A percentile compares a stretch with the other conserved stretches of the same genome.
Conservation (phyloP, 2,797 vertebrate species). For the Phoebastria nigripes region DNA sequence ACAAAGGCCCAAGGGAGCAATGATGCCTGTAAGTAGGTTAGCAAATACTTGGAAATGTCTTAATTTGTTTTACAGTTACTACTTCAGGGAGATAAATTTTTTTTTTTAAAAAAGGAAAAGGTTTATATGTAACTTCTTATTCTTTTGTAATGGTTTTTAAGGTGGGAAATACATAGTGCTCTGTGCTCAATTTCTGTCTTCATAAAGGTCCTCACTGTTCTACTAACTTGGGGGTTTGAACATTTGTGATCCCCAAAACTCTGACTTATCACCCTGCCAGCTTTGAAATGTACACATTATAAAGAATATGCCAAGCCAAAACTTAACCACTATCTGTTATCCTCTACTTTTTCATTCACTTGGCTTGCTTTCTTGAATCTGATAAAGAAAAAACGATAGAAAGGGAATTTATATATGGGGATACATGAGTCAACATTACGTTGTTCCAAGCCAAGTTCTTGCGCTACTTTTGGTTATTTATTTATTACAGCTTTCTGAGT, state of each 20-base stretch:
- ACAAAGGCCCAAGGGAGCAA: conserved; percentile 78
- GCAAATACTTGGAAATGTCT: conserved; percentile 80
- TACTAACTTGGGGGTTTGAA: not conserved
- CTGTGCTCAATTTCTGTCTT: not conserved
- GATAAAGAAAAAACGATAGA: not conserved
- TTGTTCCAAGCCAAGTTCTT: not conserved
- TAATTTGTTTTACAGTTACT: conserved; percentile 72
- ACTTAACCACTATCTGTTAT: not conserved
- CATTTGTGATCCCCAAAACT: not conserved
- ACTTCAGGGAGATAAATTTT: conserved; percentile 33
- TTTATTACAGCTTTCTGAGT: not conserved
- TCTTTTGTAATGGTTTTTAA: not conserved
- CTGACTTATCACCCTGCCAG: not conserved
- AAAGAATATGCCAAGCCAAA: not conserved
- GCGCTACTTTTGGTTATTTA: not conserved
- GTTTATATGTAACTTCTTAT: not conserved
- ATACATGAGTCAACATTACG: not conserved
- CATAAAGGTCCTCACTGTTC: not conserved
- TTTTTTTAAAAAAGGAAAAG: not conserved
- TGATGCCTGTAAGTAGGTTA: conserved; percentile 80
- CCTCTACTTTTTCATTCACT: not conserved
- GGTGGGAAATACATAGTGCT: not conserved
- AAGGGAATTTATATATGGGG: not conserved
- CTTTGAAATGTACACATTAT: not conserved
- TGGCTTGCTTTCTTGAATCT: conserved; percentile 7